These are phyloP conservation scores for Anthophora plumipes DNA, from an alignment of 2,888 invertebrate species.

Conservation along the genomic window DNA sequence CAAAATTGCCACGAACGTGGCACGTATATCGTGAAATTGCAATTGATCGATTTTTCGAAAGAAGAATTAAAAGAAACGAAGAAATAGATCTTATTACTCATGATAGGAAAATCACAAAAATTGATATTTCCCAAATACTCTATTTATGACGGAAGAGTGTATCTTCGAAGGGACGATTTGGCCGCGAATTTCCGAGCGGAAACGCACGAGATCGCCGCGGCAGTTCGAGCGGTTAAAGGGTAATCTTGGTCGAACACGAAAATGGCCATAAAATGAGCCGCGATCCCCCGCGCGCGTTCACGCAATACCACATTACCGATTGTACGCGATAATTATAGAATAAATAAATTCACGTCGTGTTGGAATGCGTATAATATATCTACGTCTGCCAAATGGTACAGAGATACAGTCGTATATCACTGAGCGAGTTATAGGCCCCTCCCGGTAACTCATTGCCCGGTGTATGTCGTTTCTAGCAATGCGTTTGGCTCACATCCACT, in stretches of 20 bases:
- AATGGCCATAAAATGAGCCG: conserved; percentile 62
- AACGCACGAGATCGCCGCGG: not conserved
- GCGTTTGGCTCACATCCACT: conserved; percentile 82
- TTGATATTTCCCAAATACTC: too few species aligned
- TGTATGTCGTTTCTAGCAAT: conserved; percentile 70
- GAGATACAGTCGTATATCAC: conserved; percentile 84
- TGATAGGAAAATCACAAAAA: too few species aligned
- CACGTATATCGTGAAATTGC: not conserved
- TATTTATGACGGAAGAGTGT: too few species aligned
- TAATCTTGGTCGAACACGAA: conserved; percentile 54
- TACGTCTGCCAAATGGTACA: conserved; percentile 85
- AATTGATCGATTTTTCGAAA: too few species aligned
- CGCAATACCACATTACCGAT: conserved; percentile 78
- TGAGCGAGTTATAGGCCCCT: conserved; percentile 83
- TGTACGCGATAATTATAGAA: conserved; percentile 84
- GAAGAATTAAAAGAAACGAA: too few species aligned
- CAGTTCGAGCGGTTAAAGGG: conserved; percentile 33
- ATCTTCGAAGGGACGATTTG: too few species aligned
- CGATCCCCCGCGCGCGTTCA: conserved; percentile 56
- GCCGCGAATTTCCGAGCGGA: too few species aligned
- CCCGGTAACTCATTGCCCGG: conserved; percentile 83
- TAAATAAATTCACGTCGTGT: conserved; percentile 84
- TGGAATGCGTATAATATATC: conserved; percentile 84
- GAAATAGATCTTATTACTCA: too few species aligned
- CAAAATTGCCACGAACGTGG: too few species aligned